Base-by-base conservation (phyloP, 1,140 invertebrate genomes). In the Trypoxylus dichotomus region DNA sequence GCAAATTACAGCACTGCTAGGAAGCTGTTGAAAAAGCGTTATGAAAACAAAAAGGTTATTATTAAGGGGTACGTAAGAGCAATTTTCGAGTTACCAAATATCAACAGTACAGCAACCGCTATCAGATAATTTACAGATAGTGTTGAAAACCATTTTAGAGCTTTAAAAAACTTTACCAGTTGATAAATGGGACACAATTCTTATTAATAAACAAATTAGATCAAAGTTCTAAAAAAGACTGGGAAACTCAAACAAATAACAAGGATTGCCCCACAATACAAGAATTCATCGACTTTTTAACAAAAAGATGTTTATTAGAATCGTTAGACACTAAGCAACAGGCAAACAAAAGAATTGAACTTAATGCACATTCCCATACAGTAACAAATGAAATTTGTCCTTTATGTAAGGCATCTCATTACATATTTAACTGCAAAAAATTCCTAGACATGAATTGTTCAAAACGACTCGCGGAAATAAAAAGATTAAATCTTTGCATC, bases 41-140 rank as follows among this genome's bases (percentile, higher is more conserved):
- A 63, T 29, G 15, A 68, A 76, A 47, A 76, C 29, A 68, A 76
- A 68, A 63, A 42, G 2, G 25, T 76, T 15, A 63, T 76, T 32
- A 76, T 68, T 10, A 25, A 68, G 43, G 25, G 8, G 13, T 1
- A 76, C 24, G 19, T 76, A 24, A 25, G 15, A 43, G n/a, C 42
- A 8, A 10, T 76, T 58, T 75, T 75, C 42, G 42, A 75, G n/a
- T 42, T 75, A 42, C 32, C 32, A 24, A 15, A 8, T 3, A 11
- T 75, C 6, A 3, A 42, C 5, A 75, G 41, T 41, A 43, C 74
- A 43, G 29, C 29, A 7, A 19, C 11, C n/a, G 13, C 29, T 19
- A 15, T 75, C 7, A 25, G 42, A 21, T 15, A 75, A 15, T 75
- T 75, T 5, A 21, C 41, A 43, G 74, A 75, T 42, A 47, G 5